Evolutionary conservation across 2,888 invertebrate genomes (phyloP), one percentile per base, ranked within the genome.

Genomic region (Penaeus monodon): DNA sequence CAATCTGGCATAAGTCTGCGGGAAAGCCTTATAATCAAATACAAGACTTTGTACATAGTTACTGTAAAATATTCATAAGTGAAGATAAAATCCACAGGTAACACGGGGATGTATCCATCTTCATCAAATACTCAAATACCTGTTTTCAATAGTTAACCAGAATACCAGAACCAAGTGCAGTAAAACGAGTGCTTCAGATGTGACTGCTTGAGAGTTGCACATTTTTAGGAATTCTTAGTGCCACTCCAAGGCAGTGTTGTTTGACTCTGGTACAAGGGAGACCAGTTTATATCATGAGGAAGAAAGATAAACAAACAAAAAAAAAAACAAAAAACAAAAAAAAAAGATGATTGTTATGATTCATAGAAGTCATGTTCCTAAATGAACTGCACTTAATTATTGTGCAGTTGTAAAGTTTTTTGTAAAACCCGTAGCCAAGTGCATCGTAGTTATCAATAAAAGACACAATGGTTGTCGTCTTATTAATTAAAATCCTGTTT

Each of bases 401-500:
- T 82, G 81, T 82, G 81, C 81, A 82, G n/a, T 65, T 82, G 81
- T 82, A 82, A 82, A 82, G 81, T 49, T 82, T 82, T 82, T 68
- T 33, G 44, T 66, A 81, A 81, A 81, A 81, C n/a, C 29, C 49
- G 24, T 82, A 82, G 81, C 65, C 65, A 81, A 57, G 38, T 82
- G 44, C 49, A 82, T 82, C 66, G 49, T 82, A 82, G 81, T 73
- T 82, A 57, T 73, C 70, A 82, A 82, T 82, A 82, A 82, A 82
- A 82, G 81, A 82, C 81, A 82, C 81, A 73, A 44, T 73, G 73
- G 81, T 82, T 82, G 27, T 22, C 38, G 44, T 77, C 38, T 73
- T 38, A 33, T 29, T 73, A 73, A 33, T 22, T 73, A 38, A 38
- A 38, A 70, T 70, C 29, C 70, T 70, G 70, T 70, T 27, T 70